Conservation (phyloP, 2,888 invertebrate species). For the Carpatolechia fugitivella region DNA sequence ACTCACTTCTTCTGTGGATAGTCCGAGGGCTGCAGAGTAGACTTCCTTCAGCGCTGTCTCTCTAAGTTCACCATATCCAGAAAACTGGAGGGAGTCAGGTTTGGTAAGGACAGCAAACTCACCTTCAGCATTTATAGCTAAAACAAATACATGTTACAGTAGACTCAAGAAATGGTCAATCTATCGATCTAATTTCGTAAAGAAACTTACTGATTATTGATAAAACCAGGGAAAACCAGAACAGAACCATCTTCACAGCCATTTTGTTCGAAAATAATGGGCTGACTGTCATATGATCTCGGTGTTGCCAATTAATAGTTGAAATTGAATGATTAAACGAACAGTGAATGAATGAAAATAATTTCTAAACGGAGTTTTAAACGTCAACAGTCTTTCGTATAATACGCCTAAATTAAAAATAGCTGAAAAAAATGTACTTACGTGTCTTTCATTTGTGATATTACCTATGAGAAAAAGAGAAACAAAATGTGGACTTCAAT, state of each 20-base stretch:
- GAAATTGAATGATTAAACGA: background rate
- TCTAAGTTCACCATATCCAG: slow-evolving; percentile 80
- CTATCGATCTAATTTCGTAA: background rate
- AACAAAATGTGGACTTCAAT: no score
- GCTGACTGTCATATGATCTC: slow-evolving; percentile 70
- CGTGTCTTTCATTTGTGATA: background rate
- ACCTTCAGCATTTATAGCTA: slow-evolving; percentile 78
- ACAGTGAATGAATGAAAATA: background rate
- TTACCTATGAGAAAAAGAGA: background rate
- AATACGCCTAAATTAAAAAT: background rate
- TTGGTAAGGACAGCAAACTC: slow-evolving; percentile 84
- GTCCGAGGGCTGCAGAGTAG: slow-evolving; percentile 84
- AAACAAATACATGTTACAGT: slow-evolving; percentile 25
- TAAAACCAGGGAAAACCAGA: slow-evolving; percentile 58
- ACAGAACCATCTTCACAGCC: slow-evolving; percentile 62
- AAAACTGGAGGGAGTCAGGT: slow-evolving; percentile 84
- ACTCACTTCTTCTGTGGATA: slow-evolving; percentile 84
- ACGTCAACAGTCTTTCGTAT: background rate
- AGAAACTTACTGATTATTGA: slow-evolving; percentile 59
- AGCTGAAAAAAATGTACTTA: background rate
- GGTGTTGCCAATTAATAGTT: slow-evolving; percentile 59
- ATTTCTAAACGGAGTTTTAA: slow-evolving; percentile 5
- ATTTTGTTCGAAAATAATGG: slow-evolving; percentile 52
- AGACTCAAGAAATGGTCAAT: background rate
- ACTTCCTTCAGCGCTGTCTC: slow-evolving; percentile 85